Evolutionary conservation across 2,113 vertebrate species (phyloP), one percentile per base, ranked within the genome.

Genomic region (Sisor rabdophorus): DNA sequence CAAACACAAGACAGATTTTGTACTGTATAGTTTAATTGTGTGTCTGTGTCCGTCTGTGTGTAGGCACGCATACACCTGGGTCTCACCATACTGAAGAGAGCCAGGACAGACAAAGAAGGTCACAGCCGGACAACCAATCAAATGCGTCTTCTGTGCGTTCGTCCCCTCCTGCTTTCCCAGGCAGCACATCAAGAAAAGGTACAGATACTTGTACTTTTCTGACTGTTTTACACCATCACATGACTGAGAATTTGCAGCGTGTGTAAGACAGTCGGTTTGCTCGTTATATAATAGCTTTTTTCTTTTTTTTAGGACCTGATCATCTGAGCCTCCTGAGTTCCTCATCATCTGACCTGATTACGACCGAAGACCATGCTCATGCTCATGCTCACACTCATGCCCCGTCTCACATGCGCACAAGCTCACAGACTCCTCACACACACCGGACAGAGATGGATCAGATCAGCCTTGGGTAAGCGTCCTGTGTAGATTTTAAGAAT

Each of bases 71-170:
- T 75, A 98, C 96, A 2, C 96, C 96, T 0, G 95, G 96, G 91
- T 95, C 96, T 87, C 92, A 96, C 89, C 96, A 97, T 92, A 98
- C 96, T 0, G 96, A 98, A 90, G 96, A 99, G 87, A 94, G 89
- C 74, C 94, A 82, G 70, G 95, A 97, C 16, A 90, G 93, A 55
- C 94, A 94, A 74, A 93, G 91, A 85, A 93, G 93, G 60, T 94
- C 90, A 58, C 85, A 93, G 52, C 96, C 98, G 82, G 95, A 98
- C 73, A 77, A 93, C 0, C 78, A 96, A 81, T 97, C 96, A 80
- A 96, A 94, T 63, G 89, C 94, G 4, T 95, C 95, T 71, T 95
- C 94, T 0, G 93, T 95, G 79, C 91, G 95, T 44, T 95, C 95
- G 56, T 98, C 96, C 76, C 96, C 96, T 22, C 95, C 95, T 40